These are phyloP conservation scores for Acleris holmiana DNA, from an alignment of 2,888 invertebrate species.

Conservation along the genomic window DNA sequence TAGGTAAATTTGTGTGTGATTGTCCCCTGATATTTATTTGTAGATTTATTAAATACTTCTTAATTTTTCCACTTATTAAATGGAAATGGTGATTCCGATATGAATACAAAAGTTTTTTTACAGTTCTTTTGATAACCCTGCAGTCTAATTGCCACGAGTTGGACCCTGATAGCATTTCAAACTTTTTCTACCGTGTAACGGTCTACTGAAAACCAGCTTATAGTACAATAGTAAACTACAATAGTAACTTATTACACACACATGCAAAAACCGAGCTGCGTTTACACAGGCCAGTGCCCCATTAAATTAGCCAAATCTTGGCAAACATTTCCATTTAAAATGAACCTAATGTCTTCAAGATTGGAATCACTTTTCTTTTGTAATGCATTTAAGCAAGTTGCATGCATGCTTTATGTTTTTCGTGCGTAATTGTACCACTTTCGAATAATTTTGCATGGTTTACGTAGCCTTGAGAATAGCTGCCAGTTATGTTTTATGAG, in stretches of 20 bases:
- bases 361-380: constrained; percentile 14
- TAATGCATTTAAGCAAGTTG: constrained; percentile 8
- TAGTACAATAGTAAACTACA: constrained; percentile 40
- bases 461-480: constrained; percentile 17
- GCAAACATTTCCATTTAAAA: constrained; percentile 5
- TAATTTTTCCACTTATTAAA: no score
- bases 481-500: not conserved
- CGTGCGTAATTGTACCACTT: constrained; percentile 36
- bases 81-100: no score
- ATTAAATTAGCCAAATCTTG: constrained; percentile 41
- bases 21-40: no score
- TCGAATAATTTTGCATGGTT: constrained; percentile 34
- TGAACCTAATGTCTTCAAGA: constrained; percentile 19
- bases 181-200: constrained; percentile 54
- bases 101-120: no score
- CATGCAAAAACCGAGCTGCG: constrained; percentile 48
- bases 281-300: constrained; percentile 48
- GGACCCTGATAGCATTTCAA: constrained; percentile 41
- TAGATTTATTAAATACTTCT: no score
- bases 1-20: no score
- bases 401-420: constrained; percentile 28
- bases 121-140: constrained; percentile 15
- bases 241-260: constrained; percentile 50
- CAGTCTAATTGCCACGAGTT: constrained; percentile 8
- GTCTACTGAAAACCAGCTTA: constrained; percentile 52